A percentile compares a stretch with the other conserved stretches of the same genome.
These are phyloP conservation scores for Xiphias gladius DNA, from an alignment of 2,113 vertebrate species.

Conservation along the genomic window DNA sequence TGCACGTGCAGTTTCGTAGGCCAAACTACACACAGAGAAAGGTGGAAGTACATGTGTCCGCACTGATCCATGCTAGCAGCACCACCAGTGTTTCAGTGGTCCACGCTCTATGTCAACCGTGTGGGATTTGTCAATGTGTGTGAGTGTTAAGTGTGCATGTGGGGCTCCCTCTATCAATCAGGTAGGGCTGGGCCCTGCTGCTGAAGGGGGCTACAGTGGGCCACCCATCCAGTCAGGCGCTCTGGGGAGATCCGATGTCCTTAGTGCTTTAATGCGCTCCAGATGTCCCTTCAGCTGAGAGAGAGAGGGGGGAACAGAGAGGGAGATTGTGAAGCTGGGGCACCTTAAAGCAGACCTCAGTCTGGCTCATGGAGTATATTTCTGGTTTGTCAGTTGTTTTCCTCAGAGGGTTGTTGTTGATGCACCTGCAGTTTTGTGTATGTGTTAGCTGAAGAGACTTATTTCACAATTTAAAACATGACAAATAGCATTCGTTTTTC, in stretches of 20 bases:
- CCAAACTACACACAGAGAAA: conserved; percentile 32
- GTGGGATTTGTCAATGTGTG: conserved; percentile 66
- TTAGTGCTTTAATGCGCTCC: conserved; percentile 83
- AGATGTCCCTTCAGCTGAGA: conserved; percentile 82
- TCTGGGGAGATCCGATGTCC: conserved; percentile 85
- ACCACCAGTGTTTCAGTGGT: conserved; percentile 14
- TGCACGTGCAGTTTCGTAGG: conserved; percentile 42
- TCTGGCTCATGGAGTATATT: conserved; percentile 33
- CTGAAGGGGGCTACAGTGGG: conserved; percentile 82
- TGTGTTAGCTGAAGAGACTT: conserved; percentile 9
- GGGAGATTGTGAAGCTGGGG: conserved; percentile 36
- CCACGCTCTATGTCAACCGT: conserved; percentile 35
- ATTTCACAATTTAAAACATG: conserved; percentile 11
- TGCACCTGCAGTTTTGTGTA: conserved; percentile 74
- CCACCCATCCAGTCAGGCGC: conserved; percentile 85
- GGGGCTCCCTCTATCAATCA: conserved; percentile 84
- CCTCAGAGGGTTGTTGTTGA: conserved; percentile 58
- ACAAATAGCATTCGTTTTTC: background rate
- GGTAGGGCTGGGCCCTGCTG: conserved; percentile 69
- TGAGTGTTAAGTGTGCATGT: conserved; percentile 70
- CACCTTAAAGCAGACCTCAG: conserved; percentile 50
- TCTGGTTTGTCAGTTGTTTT: conserved; percentile 54
- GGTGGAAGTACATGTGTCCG: conserved; percentile 52
- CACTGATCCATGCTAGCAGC: conserved; percentile 59
- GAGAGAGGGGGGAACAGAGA: background rate